These are phyloP conservation scores for Circaetus cinerascens DNA, from an alignment of 2,113 vertebrate species.

Conservation along the genomic window DNA sequence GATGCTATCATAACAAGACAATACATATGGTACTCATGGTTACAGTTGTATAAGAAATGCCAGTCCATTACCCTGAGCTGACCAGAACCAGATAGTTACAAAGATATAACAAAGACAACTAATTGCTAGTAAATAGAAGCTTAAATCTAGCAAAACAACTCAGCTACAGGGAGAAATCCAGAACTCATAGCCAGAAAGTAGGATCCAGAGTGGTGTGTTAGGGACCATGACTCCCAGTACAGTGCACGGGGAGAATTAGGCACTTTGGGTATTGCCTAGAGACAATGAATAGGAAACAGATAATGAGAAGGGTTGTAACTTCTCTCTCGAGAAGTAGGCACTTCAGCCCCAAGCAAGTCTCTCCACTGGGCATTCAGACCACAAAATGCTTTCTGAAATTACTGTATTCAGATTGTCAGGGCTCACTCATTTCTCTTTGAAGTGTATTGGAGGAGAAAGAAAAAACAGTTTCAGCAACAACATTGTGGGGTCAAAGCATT, in stretches of 20 bases:
- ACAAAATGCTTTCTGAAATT: neutral
- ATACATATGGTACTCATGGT: neutral
- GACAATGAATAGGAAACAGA: neutral
- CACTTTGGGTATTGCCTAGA: neutral
- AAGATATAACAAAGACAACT: neutral
- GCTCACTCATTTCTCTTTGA: neutral
- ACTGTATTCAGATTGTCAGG: neutral
- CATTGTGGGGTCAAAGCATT: neutral
- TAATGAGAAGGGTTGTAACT: neutral
- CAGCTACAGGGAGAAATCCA: neutral
- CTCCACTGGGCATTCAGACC: neutral
- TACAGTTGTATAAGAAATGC: neutral
- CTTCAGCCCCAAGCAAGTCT: neutral
- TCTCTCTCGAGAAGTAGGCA: neutral
- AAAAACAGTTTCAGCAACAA: neutral
- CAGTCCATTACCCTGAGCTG: neutral
- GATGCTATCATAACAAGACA: neutral
- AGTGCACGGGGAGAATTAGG: neutral
- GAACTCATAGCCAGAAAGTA: neutral
- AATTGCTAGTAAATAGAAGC: neutral
- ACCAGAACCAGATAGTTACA: neutral
- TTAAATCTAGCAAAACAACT: neutral
- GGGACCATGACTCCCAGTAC: neutral
- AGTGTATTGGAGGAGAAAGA: neutral
- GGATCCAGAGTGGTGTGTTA: neutral